Base-by-base conservation (phyloP, 2,888 invertebrate genomes). In the Leucozona laternaria region DNA sequence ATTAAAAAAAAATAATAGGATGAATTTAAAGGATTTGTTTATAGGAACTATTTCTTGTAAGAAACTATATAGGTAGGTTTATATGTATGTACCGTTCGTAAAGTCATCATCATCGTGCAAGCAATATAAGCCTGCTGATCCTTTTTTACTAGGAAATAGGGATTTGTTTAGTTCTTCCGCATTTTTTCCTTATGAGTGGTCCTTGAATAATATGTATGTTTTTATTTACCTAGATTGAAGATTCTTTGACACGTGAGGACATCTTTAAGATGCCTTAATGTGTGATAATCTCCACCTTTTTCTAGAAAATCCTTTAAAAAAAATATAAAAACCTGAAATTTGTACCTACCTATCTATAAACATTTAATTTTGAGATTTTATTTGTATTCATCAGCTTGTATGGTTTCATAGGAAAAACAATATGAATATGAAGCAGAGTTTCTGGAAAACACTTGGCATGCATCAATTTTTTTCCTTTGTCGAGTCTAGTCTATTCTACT, bases 281-380 rank as follows among this genome's bases (percentile, higher is more conserved):
- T 57, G 57, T 34, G 31, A 57, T 57, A 57, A 57, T 57, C 57
- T 57, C 57, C 57, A 20, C 17, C 31, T 31, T 34, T 31, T 57
- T 34, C 5, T 34, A 11, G 11, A 17, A 31, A 34, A 57, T 57
- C 57, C 31, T 7, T 34, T 34, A 34, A 10, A 57, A 31, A 31
- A 57, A 57, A 57, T 13, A 57, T 11, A 4, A 15, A 7, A 17
- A n/a, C 7, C n/a, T n/a, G n/a, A 5, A 11, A 22, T 22, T 50
- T 50, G 4, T 5, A n/a, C n/a, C n/a, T n/a, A n/a, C n/a, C 13
- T 22, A 13, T 50, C 13, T n/a, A 11, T 4, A 2, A 22, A 31
- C 8, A 6, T 50, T 22, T 50, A 11, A 4, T 4, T 15, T 13
- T n/a, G 15, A 43, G 43, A 7, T 43, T 43, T n/a, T 43, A 40